Base-by-base conservation (phyloP, 2,888 invertebrate genomes). In the Trichopria drosophilae region DNA sequence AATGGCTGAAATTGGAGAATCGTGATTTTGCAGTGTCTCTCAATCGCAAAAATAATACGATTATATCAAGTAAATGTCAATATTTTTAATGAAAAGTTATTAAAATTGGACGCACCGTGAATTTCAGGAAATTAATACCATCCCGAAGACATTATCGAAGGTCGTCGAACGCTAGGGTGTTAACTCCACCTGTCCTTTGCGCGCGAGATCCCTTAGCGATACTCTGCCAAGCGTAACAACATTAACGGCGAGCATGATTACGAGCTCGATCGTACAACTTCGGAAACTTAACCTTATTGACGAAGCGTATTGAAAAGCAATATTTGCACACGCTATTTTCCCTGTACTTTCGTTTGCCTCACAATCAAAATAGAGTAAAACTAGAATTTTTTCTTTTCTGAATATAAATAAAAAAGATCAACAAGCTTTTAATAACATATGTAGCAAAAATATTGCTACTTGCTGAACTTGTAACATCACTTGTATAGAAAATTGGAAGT, bases 211-310 rank as follows among this genome's bases (percentile, higher is more conserved):
- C 60, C 62, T 57, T 62, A 61, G 57, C 58, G 59, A 52, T 55
- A 57, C 57, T 58, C 51, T 34, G 43, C 51, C 47, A 39, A 36
- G 18, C 54, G 62, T 57, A 63, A 63, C 60, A 61, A 51, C 61
- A 54, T 60, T 67, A 69, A 69, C 67, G 67, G 62, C 66, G 60
- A 60, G 63, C 64, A 64, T 67, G 64, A 66, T 66, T 66, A 65
- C 60, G 61, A 59, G 61, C n/a, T n/a, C 67, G 59, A 64, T 63
- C 65, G 57, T 51, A 37, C 53, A 65, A 67, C 66, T 69, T 68
- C 53, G 61, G 56, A 58, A 67, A 69, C 63, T 63, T 61, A 57
- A 41, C 49, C 51, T 41, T n/a, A n/a, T n/a, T n/a, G n/a, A n/a
- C 24, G 6, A 24, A 6, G 6, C 24, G 6, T 9, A 24, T 24